Evolutionary conservation across 2,797 vertebrate genomes (phyloP).

Genomic region (Galago senegalensis): DNA sequence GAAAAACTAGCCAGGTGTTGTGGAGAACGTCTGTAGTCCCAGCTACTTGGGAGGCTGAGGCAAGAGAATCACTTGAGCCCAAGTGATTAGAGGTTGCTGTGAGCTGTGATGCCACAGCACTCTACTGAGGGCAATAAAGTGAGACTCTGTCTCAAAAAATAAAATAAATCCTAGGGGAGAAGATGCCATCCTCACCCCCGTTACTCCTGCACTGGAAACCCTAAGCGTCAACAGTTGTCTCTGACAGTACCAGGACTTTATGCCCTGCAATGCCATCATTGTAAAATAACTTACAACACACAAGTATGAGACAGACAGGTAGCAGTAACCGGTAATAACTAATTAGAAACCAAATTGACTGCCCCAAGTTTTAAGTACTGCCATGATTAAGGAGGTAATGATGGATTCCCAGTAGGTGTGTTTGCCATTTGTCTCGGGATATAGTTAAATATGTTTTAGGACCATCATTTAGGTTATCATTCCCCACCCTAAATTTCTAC

Average conservation of each 20-base stretch:
- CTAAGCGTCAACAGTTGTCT: not conserved
- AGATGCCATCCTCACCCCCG: too few relatives aligned
- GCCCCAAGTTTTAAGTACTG: constrained; percentile 79
- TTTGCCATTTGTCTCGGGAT: constrained; percentile 81
- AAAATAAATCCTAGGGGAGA: not conserved
- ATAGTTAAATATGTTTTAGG: constrained; percentile 68
- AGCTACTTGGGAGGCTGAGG: too few relatives aligned
- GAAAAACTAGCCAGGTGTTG: too few relatives aligned
- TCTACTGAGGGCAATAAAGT: too few relatives aligned
- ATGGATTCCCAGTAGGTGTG: constrained; percentile 67
- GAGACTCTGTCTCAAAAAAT: too few relatives aligned
- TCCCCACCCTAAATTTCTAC: constrained; percentile 72
- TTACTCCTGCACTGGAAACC: not conserved
- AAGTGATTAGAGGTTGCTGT: too few relatives aligned
- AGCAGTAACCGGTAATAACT: constrained; percentile 64
- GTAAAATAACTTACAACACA: constrained; percentile 48
- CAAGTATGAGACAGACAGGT: constrained; percentile 17
- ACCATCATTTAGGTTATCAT: constrained; percentile 20
- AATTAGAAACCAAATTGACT: constrained; percentile 80
- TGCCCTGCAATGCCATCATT: constrained; percentile 9
- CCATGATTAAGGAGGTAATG: constrained; percentile 78
- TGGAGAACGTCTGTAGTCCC: too few relatives aligned
- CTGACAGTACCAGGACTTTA: not conserved
- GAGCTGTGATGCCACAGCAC: too few relatives aligned
- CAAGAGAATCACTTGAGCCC: too few relatives aligned